These are phyloP conservation scores for Arenaria interpres DNA, from an alignment of 2,113 vertebrate genomes.

Conservation along the genomic window DNA sequence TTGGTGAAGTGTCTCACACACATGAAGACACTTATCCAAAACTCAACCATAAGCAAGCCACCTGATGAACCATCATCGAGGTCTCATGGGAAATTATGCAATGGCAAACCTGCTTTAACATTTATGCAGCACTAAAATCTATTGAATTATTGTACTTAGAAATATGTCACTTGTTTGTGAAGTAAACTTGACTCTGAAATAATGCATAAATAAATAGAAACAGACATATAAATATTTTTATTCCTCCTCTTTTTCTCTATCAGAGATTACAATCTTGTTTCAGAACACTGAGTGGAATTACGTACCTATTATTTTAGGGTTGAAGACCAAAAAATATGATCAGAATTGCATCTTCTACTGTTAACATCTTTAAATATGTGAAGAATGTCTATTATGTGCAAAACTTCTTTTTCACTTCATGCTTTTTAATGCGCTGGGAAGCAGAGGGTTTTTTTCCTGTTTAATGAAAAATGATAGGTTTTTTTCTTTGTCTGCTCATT, in stretches of 20 bases:
- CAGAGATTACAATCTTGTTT: not conserved
- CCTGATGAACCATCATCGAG: not conserved
- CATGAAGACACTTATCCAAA: not conserved
- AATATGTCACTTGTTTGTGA: not conserved
- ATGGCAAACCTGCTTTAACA: not conserved
- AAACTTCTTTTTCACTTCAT: not conserved
- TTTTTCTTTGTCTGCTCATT: not conserved
- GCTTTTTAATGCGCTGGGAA: not conserved
- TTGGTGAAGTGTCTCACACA: not conserved
- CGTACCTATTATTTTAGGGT: not conserved
- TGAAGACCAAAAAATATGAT: not conserved
- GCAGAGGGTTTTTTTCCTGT: not conserved
- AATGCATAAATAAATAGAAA: not conserved
- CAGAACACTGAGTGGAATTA: not conserved
- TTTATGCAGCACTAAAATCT: not conserved
- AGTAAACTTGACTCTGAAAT: not conserved
- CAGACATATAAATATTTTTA: fast-evolving
- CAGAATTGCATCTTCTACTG: not conserved
- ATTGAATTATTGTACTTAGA: not conserved
- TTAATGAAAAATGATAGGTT: not conserved
- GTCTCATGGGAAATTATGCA: not conserved
- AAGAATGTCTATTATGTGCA: not conserved
- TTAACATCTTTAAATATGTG: not conserved
- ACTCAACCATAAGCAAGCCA: not conserved
- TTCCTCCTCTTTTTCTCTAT: not conserved